These are phyloP conservation scores for Orius insidiosus DNA, from an alignment of 1,140 invertebrate genomes.

Conservation along the genomic window DNA sequence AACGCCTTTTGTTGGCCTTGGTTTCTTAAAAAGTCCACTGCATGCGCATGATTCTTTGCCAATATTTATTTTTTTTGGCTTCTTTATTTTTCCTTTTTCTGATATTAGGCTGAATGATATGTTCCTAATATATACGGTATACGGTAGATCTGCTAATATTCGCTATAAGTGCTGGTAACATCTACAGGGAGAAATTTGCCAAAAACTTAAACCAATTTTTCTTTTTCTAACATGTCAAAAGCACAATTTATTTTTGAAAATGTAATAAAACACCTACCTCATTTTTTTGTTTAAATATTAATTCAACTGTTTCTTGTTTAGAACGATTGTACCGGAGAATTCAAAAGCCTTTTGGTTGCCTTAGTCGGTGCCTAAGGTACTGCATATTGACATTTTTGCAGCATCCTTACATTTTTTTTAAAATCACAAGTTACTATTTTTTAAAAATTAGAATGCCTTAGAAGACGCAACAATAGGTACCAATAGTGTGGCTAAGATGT, in stretches of 20 bases:
- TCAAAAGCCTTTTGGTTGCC: constrained; percentile 37
- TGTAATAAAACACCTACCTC: too few relatives aligned
- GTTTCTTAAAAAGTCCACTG: constrained; percentile 27
- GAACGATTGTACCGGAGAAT: constrained; percentile 33
- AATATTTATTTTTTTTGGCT: constrained; percentile 14
- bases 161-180: neutral
- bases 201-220: neutral
- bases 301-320: constrained; percentile 24
- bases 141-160: neutral
- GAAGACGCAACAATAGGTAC: too few relatives aligned
- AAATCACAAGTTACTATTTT: too few relatives aligned
- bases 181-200: neutral
- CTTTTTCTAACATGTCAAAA: constrained; percentile 7
- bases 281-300: too few relatives aligned
- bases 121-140: neutral
- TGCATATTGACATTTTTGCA: too few relatives aligned
- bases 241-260: constrained; percentile 18
- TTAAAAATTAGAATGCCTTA: too few relatives aligned
- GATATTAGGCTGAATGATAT: neutral
- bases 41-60: constrained; percentile 13
- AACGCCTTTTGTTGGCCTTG: constrained; percentile 65
- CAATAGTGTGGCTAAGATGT: too few relatives aligned
- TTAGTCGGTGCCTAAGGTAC: constrained; percentile 21
- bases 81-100: neutral
- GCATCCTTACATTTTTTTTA: too few relatives aligned